These are phyloP conservation scores for Eledone cirrhosa DNA, from an alignment of 2,888 invertebrate genomes.

Conservation along the genomic window DNA sequence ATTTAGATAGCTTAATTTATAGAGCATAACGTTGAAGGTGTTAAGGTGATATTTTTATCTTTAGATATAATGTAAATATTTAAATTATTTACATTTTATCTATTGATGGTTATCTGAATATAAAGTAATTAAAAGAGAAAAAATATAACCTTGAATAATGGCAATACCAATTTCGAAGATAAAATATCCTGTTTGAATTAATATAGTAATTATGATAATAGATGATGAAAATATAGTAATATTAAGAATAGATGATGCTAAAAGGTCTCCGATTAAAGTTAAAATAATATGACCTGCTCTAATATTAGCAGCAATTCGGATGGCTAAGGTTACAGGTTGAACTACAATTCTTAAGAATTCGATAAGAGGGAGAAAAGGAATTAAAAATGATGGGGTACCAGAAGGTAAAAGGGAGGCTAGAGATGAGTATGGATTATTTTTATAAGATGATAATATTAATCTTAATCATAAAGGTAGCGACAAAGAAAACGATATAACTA, in stretches of 20 bases:
- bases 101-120: slow-evolving; percentile 42
- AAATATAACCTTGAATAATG: slow-evolving; percentile 48
- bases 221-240: too few relatives aligned
- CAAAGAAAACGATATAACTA: slow-evolving; percentile 72
- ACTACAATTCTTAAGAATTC: slow-evolving; percentile 80
- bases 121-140: slow-evolving; percentile 41
- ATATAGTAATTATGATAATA: too few relatives aligned
- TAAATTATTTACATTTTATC: not conserved
- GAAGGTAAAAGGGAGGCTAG: slow-evolving; percentile 77
- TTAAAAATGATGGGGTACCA: slow-evolving; percentile 74
- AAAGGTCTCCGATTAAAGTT: too few relatives aligned
- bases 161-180: slow-evolving; percentile 46
- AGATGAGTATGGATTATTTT: slow-evolving; percentile 74
- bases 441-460: slow-evolving; percentile 76
- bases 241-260: too few relatives aligned
- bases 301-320: slow-evolving; percentile 79
- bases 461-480: slow-evolving; percentile 75
- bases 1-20: too few relatives aligned
- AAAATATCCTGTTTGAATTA: too few relatives aligned
- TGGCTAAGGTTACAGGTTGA: slow-evolving; percentile 76
- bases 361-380: slow-evolving; percentile 80
- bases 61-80: not conserved
- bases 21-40: too few relatives aligned
- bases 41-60: not conserved
- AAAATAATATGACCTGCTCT: too few relatives aligned